Evolutionary conservation across 2,888 invertebrate genomes (phyloP), one percentile per base, ranked within the genome.

Genomic region (Dyspetes luteomarginatus): DNA sequence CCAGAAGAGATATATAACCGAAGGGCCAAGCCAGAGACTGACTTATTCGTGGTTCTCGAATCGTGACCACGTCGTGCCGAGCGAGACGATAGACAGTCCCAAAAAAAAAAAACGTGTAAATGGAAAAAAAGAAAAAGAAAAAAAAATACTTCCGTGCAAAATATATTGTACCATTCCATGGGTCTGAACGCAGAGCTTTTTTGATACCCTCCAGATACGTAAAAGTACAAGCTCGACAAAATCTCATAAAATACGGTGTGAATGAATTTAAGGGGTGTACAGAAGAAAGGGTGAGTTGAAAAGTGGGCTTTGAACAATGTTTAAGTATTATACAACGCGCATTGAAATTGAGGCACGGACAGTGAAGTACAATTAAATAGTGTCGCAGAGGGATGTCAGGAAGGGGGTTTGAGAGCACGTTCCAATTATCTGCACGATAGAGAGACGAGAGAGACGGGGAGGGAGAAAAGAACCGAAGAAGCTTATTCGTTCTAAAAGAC

Each of bases 401-500:
- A 82, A 80, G 78, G 82, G 82, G 83, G 82, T 85, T 84, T 17
- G 24, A 24, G 84, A 82, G 85, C 84, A 85, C 84, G 86, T 87
- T 87, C 85, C 84, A 88, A 88, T 88, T 88, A 88, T 86, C 86
- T 85, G 86, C 85, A 85, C 85, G 83, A 87, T 84, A 79, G 80
- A 65, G 56, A 45, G 9, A 4, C 48, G 3, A 65, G 48, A 45
- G 72, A 72, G 30, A 52, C 30, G n/a, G 58, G 41, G 45, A 30
- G n/a, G n/a, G n/a, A n/a, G n/a, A n/a, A n/a, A n/a, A n/a, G n/a
- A n/a, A n/a, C n/a, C 50, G 45, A 60, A 24, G 50, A 60, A 58
- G 78, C 74, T 79, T n/a, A n/a, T n/a, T 82, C 81, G 67, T 68
- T 78, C 77, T 78, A 71, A 79, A 79, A 71, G 81, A 75, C 78